Conservation (phyloP, 1,140 invertebrate species). For the Amphibalanus amphitrite region DNA sequence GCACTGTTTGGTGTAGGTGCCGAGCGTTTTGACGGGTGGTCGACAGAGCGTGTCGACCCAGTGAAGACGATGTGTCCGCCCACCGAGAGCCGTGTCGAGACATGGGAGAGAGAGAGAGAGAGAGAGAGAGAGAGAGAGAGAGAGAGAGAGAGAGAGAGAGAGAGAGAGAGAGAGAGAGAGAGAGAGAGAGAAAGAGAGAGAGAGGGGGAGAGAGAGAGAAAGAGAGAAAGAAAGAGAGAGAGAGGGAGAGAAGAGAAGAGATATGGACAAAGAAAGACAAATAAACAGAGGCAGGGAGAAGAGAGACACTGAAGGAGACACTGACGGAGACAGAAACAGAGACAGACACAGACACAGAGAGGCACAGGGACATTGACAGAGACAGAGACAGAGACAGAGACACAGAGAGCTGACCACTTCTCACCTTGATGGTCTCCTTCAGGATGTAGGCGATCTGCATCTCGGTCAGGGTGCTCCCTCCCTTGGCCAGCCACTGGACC, state of each 20-base stretch:
- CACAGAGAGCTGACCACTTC: constrained; percentile 14
- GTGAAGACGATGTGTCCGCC: background rate
- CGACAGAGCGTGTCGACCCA: too few relatives aligned
- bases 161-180: constrained; percentile 4
- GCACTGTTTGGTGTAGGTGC: too few relatives aligned
- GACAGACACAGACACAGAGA: background rate
- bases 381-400: too few relatives aligned
- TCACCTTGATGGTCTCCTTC: constrained; percentile 42
- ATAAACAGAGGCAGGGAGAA: background rate
- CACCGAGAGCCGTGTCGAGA: background rate
- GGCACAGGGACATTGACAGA: too few relatives aligned
- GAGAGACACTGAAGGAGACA: background rate
- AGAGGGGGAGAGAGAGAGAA: background rate
- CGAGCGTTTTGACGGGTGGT: background rate
- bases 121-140: constrained; percentile 2
- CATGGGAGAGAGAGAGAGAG: background rate
- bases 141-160: background rate
- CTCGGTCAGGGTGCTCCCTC: constrained; percentile 42
- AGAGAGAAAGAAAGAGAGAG: constrained; percentile 5
- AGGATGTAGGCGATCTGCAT: constrained; percentile 58
- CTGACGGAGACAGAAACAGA: background rate
- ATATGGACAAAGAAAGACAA: background rate
- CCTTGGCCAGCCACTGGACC: constrained; percentile 46
- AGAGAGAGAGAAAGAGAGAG: constrained; percentile 4
- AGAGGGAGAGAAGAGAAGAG: background rate